Evolutionary conservation across 2,113 vertebrate genomes (phyloP).

Genomic region (Microcebus murinus): DNA sequence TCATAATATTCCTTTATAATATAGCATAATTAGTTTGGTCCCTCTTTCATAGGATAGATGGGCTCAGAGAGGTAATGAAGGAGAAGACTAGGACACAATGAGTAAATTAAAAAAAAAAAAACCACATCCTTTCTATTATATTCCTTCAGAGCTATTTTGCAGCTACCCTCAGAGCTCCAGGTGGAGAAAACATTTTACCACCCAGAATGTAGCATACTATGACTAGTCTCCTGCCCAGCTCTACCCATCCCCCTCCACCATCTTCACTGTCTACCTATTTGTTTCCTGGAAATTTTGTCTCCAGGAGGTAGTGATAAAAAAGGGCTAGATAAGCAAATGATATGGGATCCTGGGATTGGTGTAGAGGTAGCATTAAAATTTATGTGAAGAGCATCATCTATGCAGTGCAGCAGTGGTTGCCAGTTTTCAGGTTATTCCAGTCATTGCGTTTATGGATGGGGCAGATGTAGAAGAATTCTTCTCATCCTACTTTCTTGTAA

Average conservation of each 20-base stretch:
- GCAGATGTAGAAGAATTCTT: background rate
- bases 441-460: background rate
- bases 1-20: background rate
- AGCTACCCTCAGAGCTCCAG: background rate
- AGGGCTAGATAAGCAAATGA: background rate
- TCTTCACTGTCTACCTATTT: background rate
- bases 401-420: background rate
- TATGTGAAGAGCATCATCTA: background rate
- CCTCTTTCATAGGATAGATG: background rate
- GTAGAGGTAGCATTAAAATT: background rate
- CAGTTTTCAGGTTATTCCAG: background rate
- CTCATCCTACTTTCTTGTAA: background rate
- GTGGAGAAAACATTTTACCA: background rate
- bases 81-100: background rate
- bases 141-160: background rate
- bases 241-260: background rate
- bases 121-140: background rate
- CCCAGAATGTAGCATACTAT: background rate
- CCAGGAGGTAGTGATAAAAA: background rate
- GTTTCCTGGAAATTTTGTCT: background rate
- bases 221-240: background rate
- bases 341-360: background rate
- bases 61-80: background rate
- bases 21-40: background rate
- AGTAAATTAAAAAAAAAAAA: background rate